Evolutionary conservation across 1,140 invertebrate genomes (phyloP).

Genomic region (Trichonephila clavata): DNA sequence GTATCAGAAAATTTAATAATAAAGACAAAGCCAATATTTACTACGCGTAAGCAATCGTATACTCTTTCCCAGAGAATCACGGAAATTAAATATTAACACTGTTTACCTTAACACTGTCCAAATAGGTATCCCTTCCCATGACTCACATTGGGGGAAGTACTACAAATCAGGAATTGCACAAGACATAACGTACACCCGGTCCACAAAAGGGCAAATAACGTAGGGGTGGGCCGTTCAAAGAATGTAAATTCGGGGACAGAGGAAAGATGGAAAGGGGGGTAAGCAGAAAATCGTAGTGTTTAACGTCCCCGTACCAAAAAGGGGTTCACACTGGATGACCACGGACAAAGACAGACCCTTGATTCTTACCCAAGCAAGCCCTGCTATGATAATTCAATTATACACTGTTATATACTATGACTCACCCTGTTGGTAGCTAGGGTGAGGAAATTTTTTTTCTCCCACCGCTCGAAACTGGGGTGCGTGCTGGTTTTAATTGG

Average conservation of each 20-base stretch:
- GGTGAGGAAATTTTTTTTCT: background rate
- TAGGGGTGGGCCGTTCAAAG: background rate
- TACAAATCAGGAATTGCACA: background rate
- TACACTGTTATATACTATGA: constrained; percentile 46
- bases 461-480: background rate
- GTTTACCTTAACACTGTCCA: background rate
- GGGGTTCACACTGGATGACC: constrained; percentile 35
- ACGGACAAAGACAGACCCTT: background rate
- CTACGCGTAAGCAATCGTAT: background rate
- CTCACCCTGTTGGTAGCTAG: background rate
- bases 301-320: background rate
- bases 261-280: background rate
- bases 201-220: constrained; percentile 62
- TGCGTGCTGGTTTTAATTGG: constrained; percentile 44
- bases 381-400: constrained; percentile 66
- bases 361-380: background rate
- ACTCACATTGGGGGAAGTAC: background rate
- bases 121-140: background rate
- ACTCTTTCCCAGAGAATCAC: background rate
- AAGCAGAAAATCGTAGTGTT: constrained; percentile 71
- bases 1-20: too few relatives aligned
- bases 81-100: too few relatives aligned
- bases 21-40: too few relatives aligned
- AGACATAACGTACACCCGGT: background rate
- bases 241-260: background rate